phyloP scores from a whole-genome alignment of 2,113 vertebrate species.

The Perca flavescens region DNA sequence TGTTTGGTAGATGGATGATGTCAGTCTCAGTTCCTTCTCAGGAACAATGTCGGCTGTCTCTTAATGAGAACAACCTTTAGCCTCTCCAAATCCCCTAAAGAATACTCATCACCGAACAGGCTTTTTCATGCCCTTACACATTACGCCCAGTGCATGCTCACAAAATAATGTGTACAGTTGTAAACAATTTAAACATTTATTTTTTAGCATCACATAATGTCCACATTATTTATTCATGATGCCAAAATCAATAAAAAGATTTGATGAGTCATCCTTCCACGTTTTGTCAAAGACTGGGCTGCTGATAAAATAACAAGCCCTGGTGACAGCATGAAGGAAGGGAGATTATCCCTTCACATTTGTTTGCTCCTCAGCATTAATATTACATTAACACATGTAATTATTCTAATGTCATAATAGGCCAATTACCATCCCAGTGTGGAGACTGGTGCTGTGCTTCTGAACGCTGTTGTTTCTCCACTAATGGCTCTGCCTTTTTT shows the following conservation, averaged over 20 bases:
- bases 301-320: constrained; percentile 68
- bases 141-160: not conserved
- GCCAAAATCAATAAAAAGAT: constrained; percentile 62
- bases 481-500: constrained; percentile 72
- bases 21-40: constrained; percentile 35
- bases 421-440: constrained; percentile 67
- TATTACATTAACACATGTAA: constrained; percentile 77
- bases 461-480: constrained; percentile 65
- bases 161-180: not conserved
- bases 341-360: constrained; percentile 72
- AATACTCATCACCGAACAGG: constrained; percentile 55
- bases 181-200: constrained; percentile 28
- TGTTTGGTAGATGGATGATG: constrained; percentile 58
- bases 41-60: constrained; percentile 41
- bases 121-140: not conserved
- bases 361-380: constrained; percentile 74
- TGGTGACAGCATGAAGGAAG: constrained; percentile 58
- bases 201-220: constrained; percentile 50
- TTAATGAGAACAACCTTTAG: constrained; percentile 69
- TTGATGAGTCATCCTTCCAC: constrained; percentile 76
- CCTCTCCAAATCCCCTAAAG: constrained; percentile 40
- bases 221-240: constrained; percentile 73
- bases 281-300: constrained; percentile 61
- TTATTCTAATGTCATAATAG: constrained; percentile 79
- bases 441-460: constrained; percentile 61